A percentile compares a stretch with the other conserved stretches of the same genome.
These are phyloP conservation scores for Cochlearius cochlearius DNA, from an alignment of 2,113 vertebrate genomes.

Conservation along the genomic window DNA sequence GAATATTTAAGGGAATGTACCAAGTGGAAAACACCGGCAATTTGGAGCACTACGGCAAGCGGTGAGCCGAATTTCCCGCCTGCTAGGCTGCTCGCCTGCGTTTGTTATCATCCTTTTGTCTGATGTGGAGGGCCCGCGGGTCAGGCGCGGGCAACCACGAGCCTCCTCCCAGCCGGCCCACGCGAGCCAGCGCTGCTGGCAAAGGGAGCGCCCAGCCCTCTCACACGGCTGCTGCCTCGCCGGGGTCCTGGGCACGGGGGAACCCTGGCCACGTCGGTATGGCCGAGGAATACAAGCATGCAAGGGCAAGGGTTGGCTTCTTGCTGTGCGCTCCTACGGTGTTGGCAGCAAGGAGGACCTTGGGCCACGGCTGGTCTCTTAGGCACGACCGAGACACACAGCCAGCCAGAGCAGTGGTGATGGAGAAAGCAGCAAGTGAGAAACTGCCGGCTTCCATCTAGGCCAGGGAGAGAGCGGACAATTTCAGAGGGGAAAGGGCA, in stretches of 20 bases:
- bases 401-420: not conserved
- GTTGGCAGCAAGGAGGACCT: not conserved
- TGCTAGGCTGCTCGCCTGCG: not conserved
- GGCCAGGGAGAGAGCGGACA: not conserved
- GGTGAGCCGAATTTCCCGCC: not conserved
- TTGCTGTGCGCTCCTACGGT: accelerated
- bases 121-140: accelerated
- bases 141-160: accelerated
- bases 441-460: not conserved
- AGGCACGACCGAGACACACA: accelerated
- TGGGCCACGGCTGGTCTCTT: not conserved
- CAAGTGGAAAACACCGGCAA: not conserved
- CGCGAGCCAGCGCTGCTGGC: accelerated
- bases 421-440: not conserved
- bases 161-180: not conserved
- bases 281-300: not conserved
- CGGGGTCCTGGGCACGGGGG: not conserved
- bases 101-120: not conserved
- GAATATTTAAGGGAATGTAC: not conserved
- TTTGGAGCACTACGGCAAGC: not conserved
- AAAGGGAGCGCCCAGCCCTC: not conserved
- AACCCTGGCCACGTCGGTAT: accelerated
- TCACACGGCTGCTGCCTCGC: not conserved
- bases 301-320: not conserved
- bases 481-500: not conserved